A percentile compares a stretch with the other conserved stretches of the same genome.
These are phyloP conservation scores for Pammene aurita DNA, from an alignment of 2,888 invertebrate species.

Conservation along the genomic window DNA sequence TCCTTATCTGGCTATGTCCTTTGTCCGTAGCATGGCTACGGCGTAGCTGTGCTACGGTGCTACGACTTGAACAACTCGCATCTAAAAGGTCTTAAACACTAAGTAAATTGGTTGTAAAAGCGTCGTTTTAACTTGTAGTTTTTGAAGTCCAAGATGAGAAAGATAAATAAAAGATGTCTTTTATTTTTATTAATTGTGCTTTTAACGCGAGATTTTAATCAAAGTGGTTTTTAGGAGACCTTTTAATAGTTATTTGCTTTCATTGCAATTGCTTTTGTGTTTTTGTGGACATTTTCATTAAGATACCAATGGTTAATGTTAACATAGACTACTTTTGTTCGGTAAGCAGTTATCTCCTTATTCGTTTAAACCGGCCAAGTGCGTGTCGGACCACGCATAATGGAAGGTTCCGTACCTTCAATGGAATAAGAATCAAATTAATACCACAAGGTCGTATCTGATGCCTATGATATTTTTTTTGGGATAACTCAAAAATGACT, in stretches of 20 bases:
- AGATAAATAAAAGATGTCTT: slow-evolving; percentile 20
- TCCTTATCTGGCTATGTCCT: slow-evolving; percentile 27
- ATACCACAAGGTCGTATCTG: too few species aligned
- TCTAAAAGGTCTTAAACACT: neutral
- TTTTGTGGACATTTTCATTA: neutral
- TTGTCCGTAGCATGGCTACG: slow-evolving; percentile 25
- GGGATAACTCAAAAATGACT: too few species aligned
- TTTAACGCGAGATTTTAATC: slow-evolving; percentile 22
- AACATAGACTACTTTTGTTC: too few species aligned
- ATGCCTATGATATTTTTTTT: too few species aligned
- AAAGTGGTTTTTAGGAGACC: neutral
- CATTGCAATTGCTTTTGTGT: neutral
- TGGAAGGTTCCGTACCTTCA: too few species aligned
- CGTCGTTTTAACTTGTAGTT: neutral
- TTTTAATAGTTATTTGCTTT: slow-evolving; percentile 21
- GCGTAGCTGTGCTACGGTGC: slow-evolving; percentile 4
- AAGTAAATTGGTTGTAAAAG: neutral
- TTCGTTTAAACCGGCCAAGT: too few species aligned
- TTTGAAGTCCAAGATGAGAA: neutral
- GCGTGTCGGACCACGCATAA: too few species aligned
- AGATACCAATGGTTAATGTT: neutral
- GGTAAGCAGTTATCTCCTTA: too few species aligned
- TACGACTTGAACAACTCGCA: neutral
- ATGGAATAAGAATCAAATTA: too few species aligned
- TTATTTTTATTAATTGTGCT: slow-evolving; percentile 32